phyloP scores from a whole-genome alignment of 1,140 invertebrate genomes.

The Polypedilum vanderplanki region DNA sequence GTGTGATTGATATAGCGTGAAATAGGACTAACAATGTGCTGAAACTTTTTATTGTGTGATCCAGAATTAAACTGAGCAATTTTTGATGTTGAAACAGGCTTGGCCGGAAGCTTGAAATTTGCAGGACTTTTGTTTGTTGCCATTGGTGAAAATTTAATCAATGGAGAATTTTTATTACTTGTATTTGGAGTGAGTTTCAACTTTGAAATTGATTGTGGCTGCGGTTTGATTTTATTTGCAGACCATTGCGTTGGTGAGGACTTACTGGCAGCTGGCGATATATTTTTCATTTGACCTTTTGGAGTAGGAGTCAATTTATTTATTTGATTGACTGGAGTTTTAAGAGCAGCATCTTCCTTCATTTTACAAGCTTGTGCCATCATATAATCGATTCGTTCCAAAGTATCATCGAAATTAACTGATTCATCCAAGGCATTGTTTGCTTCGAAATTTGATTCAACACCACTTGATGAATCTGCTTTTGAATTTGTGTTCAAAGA shows the following conservation, averaged over 20 bases:
- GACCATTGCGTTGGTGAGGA: neutral
- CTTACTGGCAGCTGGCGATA: constrained; percentile 2
- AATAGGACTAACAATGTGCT: constrained; percentile 43
- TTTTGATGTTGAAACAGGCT: neutral
- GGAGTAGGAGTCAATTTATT: neutral
- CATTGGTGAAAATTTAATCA: constrained; percentile 24
- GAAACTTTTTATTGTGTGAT: constrained; percentile 36
- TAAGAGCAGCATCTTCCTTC: constrained; percentile 31
- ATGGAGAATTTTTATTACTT: constrained; percentile 27
- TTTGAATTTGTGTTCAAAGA: neutral
- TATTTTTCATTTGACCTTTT: neutral
- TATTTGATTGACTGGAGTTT: neutral
- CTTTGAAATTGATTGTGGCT: neutral
- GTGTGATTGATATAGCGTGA: constrained; percentile 44
- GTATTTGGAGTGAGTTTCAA: constrained; percentile 20
- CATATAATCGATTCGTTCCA: constrained; percentile 45
- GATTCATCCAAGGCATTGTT: constrained; percentile 29
- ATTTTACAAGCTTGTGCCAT: constrained; percentile 41
- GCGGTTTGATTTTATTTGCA: constrained; percentile 1
- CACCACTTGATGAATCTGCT: neutral
- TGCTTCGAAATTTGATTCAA: neutral
- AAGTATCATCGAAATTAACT: constrained; percentile 43
- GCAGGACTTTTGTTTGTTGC: constrained; percentile 29
- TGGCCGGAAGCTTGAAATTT: constrained; percentile 28
- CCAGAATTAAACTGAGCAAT: constrained; percentile 29